These are phyloP conservation scores for Rousettus madagascariensis DNA, from an alignment of 2,797 vertebrate genomes.

Conservation along the genomic window DNA sequence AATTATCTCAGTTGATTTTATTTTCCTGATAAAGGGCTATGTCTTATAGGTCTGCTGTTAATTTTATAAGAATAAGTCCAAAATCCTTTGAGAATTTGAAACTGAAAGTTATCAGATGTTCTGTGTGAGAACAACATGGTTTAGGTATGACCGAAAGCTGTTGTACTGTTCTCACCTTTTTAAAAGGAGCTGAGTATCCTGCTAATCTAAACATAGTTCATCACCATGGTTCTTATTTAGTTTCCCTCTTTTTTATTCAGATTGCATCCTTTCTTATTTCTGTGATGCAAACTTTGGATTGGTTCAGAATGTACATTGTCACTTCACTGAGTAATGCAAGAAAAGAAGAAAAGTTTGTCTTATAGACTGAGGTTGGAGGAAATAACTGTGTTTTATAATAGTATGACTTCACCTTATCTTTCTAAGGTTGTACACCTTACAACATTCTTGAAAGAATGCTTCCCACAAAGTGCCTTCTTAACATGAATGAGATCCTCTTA, in stretches of 20 bases:
- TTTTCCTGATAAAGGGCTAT: conserved; percentile 59
- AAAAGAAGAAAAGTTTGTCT: conserved; percentile 54
- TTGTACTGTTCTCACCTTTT: conserved; percentile 23
- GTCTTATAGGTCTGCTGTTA: conserved; percentile 66
- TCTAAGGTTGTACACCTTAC: conserved; percentile 62
- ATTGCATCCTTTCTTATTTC: background rate
- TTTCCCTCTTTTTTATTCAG: background rate
- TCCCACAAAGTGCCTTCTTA: conserved; percentile 64
- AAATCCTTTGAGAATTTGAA: conserved; percentile 56
- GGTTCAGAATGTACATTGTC: background rate
- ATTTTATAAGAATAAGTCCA: conserved; percentile 75
- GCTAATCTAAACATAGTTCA: background rate
- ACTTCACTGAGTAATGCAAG: background rate
- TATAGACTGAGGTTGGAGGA: conserved; percentile 11
- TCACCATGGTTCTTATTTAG: background rate
- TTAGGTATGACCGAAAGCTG: conserved; percentile 6
- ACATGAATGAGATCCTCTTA: conserved; percentile 68
- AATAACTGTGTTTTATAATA: conserved; percentile 44
- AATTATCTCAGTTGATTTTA: conserved; percentile 53
- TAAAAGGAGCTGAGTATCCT: background rate
- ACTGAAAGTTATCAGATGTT: conserved; percentile 68
- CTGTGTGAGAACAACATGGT: background rate
- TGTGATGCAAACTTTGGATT: background rate
- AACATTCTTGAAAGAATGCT: conserved; percentile 69
- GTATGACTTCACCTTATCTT: conserved; percentile 65